Evolutionary conservation across 23 tunicate species (phyloP).

Genomic region (Diplosoma virens): DNA sequence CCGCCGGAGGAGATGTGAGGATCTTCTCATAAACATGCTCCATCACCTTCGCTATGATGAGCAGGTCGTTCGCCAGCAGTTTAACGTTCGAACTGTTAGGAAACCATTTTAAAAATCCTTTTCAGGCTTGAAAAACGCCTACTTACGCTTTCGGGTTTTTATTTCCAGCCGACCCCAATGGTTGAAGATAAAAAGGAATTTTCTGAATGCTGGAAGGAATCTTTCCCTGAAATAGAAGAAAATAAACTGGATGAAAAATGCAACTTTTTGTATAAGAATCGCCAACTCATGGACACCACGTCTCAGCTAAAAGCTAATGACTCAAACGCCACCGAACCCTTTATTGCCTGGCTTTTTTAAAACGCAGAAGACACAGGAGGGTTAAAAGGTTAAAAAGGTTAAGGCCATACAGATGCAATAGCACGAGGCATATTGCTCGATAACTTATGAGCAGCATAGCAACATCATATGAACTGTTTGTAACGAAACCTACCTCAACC

Average conservation of each 20-base stretch:
- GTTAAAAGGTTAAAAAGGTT: no score
- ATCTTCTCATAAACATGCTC: conserved; percentile 97
- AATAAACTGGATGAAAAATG: not conserved
- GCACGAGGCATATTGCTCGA: no score
- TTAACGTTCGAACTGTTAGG: conserved; percentile 46
- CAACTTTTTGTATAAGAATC: no score
- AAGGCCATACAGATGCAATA: no score
- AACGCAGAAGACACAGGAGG: no score
- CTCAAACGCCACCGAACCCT: no score
- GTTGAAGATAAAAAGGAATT: conserved; percentile 72
- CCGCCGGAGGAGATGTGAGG: conserved; percentile 33
- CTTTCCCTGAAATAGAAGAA: conserved; percentile 2
- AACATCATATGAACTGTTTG: not conserved
- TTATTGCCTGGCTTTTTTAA: no score
- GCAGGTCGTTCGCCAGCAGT: conserved; percentile 86
- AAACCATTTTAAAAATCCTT: no score
- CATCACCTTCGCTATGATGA: conserved; percentile 87
- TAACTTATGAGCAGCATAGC: no score
- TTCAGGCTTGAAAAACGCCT: not conserved
- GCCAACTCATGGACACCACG: no score
- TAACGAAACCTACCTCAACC: conserved; percentile 35
- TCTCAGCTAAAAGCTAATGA: no score
- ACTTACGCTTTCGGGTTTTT: not conserved
- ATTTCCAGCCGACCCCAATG: conserved; percentile 44
- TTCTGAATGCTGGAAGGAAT: conserved; percentile 33